Conservation (phyloP, 2,113 vertebrate genomes). For the Perognathus longimembris region DNA sequence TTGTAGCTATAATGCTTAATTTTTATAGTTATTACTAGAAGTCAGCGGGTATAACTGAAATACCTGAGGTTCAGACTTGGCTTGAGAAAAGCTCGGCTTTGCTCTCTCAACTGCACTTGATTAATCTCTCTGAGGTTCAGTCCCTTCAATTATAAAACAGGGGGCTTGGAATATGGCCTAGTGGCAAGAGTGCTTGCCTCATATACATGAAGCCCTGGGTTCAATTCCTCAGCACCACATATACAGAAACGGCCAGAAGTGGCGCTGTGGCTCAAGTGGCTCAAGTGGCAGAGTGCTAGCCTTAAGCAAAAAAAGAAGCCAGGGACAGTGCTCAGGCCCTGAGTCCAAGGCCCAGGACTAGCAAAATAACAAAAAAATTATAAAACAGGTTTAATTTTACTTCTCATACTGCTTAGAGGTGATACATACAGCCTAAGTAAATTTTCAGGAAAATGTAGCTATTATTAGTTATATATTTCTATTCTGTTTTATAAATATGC, state of each 20-base stretch:
- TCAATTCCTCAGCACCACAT: too few species aligned
- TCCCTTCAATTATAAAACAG: neutral
- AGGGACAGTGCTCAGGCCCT: too few species aligned
- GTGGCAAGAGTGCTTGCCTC: too few species aligned
- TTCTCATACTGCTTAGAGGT: neutral
- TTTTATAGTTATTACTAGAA: neutral
- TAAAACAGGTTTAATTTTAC: neutral
- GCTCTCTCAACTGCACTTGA: neutral
- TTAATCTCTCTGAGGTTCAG: neutral
- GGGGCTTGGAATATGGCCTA: too few species aligned
- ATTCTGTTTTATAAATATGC: neutral
- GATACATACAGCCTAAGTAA: neutral
- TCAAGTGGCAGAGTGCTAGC: too few species aligned
- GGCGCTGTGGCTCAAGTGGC: too few species aligned
- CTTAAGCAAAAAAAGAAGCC: too few species aligned
- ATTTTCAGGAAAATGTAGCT: constrained; percentile 21
- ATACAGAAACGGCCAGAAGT: too few species aligned
- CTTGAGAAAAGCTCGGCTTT: neutral
- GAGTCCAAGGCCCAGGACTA: too few species aligned
- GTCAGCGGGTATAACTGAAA: neutral
- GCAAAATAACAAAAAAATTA: too few species aligned
- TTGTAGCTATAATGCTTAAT: constrained; percentile 34
- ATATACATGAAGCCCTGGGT: too few species aligned
- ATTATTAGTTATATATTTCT: constrained; percentile 14
- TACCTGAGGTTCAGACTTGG: neutral